A percentile compares a stretch with the other conserved stretches of the same genome.
These are phyloP conservation scores for Bombus difficillimus DNA, from an alignment of 1,140 invertebrate species.

Conservation along the genomic window DNA sequence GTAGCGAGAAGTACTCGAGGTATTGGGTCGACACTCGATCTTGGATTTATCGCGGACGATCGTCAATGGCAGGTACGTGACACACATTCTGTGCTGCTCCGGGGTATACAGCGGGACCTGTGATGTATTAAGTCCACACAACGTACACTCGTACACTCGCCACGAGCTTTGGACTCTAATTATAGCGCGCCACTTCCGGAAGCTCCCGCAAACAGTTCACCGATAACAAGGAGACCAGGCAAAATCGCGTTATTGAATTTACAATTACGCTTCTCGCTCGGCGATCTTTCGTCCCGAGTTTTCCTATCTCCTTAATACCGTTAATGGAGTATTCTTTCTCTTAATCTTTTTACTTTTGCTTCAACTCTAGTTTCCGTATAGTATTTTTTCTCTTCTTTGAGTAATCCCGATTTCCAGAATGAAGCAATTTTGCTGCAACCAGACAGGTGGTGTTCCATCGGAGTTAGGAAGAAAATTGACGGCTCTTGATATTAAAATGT, in stretches of 20 bases:
- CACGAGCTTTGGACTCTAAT: no score
- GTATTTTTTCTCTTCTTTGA: background rate
- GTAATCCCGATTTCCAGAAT: background rate
- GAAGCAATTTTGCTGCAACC: background rate
- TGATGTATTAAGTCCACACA: no score
- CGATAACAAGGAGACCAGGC: background rate
- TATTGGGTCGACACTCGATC: background rate
- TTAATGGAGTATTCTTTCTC: background rate
- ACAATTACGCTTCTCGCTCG: background rate
- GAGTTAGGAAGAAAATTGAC: no score
- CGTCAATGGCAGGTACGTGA: slow-evolving; percentile 12
- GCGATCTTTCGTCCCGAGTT: background rate
- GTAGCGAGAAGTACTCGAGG: background rate
- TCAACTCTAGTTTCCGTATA: background rate
- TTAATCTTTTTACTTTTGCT: background rate
- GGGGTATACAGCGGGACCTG: no score
- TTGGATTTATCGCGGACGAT: slow-evolving; percentile 15
- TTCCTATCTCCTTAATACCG: background rate
- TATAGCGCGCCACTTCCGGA: no score
- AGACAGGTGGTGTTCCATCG: no score
- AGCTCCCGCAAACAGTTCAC: background rate
- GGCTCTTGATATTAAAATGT: no score
- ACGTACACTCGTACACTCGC: no score
- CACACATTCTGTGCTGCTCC: background rate
- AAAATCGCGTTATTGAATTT: slow-evolving; percentile 15